These are phyloP conservation scores for Hermodice carunculata DNA, from an alignment of 2,888 invertebrate species.

Conservation along the genomic window DNA sequence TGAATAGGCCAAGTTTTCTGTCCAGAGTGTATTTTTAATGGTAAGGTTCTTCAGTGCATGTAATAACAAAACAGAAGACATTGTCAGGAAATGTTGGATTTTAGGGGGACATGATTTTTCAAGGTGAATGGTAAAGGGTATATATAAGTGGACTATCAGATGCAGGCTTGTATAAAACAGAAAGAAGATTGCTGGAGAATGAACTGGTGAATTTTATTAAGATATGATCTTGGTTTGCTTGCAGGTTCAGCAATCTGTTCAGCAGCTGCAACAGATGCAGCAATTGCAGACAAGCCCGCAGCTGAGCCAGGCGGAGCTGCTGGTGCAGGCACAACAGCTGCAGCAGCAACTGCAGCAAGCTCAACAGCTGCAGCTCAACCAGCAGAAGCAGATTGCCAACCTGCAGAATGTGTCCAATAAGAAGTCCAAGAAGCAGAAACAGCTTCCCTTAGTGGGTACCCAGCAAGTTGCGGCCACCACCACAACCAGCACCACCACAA, in stretches of 20 bases:
- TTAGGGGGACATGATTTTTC: too few relatives aligned
- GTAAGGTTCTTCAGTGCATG: too few relatives aligned
- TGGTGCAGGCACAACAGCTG: slow-evolving; percentile 39
- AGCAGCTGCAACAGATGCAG: slow-evolving; percentile 41
- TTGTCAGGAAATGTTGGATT: too few relatives aligned
- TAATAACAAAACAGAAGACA: too few relatives aligned
- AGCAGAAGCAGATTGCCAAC: slow-evolving; percentile 34
- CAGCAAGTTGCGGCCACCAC: slow-evolving; percentile 5
- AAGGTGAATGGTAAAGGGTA: too few relatives aligned
- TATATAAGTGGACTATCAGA: too few relatives aligned
- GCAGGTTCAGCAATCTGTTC: slow-evolving; percentile 38
- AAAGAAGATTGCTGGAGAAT: too few relatives aligned
- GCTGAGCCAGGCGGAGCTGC: slow-evolving; percentile 40
- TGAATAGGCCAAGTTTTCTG: too few relatives aligned
- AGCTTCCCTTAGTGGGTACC: background rate
- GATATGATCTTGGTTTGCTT: background rate
- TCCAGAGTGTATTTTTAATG: too few relatives aligned
- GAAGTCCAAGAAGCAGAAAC: background rate
- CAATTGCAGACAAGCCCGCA: slow-evolving; percentile 34
- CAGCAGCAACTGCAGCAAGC: slow-evolving; percentile 37
- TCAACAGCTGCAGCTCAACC: slow-evolving; percentile 40
- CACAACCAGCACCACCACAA: slow-evolving; percentile 7
- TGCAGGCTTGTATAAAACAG: too few relatives aligned
- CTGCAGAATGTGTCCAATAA: slow-evolving; percentile 13
- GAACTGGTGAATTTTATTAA: slow-evolving; percentile 23